phyloP scores from a whole-genome alignment of 2,113 vertebrate species.

The Actinemys pallida region DNA sequence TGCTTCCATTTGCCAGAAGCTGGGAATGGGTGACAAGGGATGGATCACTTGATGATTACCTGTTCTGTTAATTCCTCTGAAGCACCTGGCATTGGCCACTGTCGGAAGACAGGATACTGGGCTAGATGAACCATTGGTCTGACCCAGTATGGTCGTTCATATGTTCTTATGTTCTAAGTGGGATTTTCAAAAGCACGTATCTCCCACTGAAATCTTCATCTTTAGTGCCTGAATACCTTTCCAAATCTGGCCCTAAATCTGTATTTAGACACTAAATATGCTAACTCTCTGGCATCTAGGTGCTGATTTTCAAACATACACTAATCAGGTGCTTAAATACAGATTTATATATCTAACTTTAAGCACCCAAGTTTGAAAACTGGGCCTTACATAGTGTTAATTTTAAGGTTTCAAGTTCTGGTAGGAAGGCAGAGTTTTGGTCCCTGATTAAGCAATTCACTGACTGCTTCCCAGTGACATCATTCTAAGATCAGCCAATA shows the following conservation, averaged over 20 bases:
- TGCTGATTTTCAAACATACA: rapidly evolving
- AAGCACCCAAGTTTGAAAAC: neutral
- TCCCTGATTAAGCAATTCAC: neutral
- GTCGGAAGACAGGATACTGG: no score
- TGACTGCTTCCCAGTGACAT: neutral
- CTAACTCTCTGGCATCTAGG: neutral
- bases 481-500: neutral
- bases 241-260: neutral
- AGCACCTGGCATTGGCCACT: no score
- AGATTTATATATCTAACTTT: neutral
- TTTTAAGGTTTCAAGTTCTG: neutral
- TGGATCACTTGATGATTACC: no score
- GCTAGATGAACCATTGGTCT: no score
- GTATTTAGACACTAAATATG: neutral
- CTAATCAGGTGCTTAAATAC: neutral
- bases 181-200: neutral
- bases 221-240: neutral
- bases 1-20: no score
- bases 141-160: no score
- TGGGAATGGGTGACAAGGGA: no score
- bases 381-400: rapidly evolving
- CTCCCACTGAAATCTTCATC: neutral
- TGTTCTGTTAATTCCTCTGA: no score
- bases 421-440: neutral
- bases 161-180: no score